Evolutionary conservation across 2,113 vertebrate genomes (phyloP).

Genomic region (Canis aureus): DNA sequence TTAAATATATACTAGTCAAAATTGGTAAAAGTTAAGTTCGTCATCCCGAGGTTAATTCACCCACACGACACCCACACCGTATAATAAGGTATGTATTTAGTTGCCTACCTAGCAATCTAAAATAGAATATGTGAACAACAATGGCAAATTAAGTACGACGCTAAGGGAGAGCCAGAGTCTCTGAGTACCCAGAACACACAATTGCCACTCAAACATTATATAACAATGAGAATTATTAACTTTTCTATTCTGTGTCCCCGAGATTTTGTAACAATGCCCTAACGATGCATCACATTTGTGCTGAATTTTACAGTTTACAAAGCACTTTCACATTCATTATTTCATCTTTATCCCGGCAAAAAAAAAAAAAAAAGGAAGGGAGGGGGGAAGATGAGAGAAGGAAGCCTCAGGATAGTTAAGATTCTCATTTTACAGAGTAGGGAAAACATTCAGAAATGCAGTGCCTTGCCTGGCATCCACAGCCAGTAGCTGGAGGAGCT

Average conservation of each 20-base stretch:
- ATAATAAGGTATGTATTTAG: slow-evolving; percentile 52
- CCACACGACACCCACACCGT: slow-evolving; percentile 60
- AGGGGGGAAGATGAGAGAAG: neutral
- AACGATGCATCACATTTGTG: accelerated
- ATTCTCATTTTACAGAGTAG: neutral
- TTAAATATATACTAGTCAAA: slow-evolving; percentile 8
- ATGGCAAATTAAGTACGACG: neutral
- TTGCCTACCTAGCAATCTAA: slow-evolving; percentile 55
- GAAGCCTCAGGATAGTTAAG: accelerated
- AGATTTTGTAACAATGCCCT: neutral
- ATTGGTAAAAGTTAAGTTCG: neutral
- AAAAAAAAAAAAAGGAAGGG: neutral
- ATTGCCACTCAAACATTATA: neutral
- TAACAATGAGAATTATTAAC: neutral
- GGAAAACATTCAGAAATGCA: too few species aligned
- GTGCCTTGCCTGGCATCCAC: accelerated
- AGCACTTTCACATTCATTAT: neutral
- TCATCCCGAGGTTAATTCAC: slow-evolving; percentile 57
- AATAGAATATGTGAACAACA: slow-evolving; percentile 40
- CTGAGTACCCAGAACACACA: neutral
- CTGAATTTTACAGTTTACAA: neutral
- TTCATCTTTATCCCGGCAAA: neutral
- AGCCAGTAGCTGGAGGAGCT: accelerated
- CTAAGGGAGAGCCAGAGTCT: neutral
- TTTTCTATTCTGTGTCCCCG: neutral